These are phyloP conservation scores for Buteo buteo DNA, from an alignment of 2,113 vertebrate genomes.

Conservation along the genomic window DNA sequence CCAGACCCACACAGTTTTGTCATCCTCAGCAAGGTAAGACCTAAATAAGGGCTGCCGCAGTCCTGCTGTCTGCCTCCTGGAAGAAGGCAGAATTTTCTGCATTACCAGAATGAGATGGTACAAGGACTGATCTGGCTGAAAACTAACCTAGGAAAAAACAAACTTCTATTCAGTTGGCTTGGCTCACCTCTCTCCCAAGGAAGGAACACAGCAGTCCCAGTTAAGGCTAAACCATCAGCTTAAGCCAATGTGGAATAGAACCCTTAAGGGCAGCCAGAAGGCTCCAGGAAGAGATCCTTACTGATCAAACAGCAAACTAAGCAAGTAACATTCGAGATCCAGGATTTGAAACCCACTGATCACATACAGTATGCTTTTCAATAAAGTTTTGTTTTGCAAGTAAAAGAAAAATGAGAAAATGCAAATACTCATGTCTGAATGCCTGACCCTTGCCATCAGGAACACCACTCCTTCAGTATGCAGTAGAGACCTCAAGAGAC, in stretches of 20 bases:
- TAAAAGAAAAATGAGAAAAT: not conserved
- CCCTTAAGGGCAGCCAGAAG: not conserved
- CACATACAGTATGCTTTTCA: too few species aligned
- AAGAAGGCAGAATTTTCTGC: too few species aligned
- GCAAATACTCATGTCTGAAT: not conserved
- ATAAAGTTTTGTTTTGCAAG: not conserved
- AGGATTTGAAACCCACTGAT: not conserved
- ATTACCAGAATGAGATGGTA: accelerated
- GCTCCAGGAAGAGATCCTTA: not conserved
- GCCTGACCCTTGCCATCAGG: not conserved
- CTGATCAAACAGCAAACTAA: not conserved
- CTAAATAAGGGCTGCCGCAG: not conserved
- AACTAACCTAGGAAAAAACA: not conserved
- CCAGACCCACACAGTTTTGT: not conserved
- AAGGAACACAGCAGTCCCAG: not conserved
- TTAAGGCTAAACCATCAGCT: not conserved
- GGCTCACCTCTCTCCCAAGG: not conserved
- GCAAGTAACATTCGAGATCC: not conserved
- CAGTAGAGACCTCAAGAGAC: too few species aligned
- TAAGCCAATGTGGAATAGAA: not conserved
- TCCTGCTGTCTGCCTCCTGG: not conserved
- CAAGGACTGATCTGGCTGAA: not conserved
- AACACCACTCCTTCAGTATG: not conserved
- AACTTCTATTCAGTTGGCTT: not conserved
- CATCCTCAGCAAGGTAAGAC: not conserved